phyloP scores from a whole-genome alignment of 2,888 invertebrate species.

The Ophion slaviceki region DNA sequence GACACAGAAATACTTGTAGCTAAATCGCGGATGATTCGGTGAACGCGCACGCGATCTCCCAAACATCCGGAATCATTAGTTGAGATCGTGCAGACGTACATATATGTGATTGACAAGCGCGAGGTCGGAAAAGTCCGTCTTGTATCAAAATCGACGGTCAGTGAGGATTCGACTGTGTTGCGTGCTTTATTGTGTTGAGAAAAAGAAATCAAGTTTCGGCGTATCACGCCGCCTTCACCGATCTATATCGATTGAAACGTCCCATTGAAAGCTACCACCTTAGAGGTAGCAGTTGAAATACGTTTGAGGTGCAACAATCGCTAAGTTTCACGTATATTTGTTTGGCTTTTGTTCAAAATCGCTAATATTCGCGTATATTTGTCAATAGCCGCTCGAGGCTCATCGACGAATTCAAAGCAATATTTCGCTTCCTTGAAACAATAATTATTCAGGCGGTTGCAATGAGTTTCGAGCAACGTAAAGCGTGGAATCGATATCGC shows the following conservation, averaged over 20 bases:
- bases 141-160: slow-evolving; percentile 50
- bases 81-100: neutral
- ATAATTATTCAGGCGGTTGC: neutral
- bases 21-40: slow-evolving; percentile 35
- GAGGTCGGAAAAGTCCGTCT: slow-evolving; percentile 36
- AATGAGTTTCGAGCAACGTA: neutral
- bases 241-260: neutral
- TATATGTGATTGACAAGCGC: slow-evolving; percentile 26
- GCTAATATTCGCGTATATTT: no score
- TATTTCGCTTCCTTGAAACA: neutral
- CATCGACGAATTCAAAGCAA: neutral
- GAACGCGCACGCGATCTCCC: slow-evolving; percentile 36
- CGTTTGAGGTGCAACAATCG: no score
- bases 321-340: no score
- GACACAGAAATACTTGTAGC: neutral
- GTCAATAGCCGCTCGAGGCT: no score
- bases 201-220: neutral
- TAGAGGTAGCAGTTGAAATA: no score
- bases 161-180: slow-evolving; percentile 33
- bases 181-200: neutral
- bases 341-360: no score
- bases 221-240: no score
- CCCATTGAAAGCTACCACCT: neutral
- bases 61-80: slow-evolving; percentile 12
- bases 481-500: neutral